Percentiles rank a stretch among this genome's conserved stretches.
Conservation (phyloP, 2,888 invertebrate genomes). For the Conchocele bisecta region DNA sequence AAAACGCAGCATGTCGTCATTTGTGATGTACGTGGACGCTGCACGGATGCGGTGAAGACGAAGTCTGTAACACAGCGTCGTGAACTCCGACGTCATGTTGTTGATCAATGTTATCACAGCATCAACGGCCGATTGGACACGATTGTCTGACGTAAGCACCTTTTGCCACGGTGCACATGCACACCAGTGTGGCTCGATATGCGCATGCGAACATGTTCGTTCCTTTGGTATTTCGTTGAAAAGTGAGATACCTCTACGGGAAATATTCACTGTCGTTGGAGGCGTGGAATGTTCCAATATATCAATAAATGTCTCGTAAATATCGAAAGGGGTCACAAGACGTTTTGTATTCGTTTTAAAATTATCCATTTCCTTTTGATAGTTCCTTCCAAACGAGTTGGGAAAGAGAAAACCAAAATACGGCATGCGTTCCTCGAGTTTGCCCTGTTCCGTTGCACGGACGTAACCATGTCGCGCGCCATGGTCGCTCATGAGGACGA, state of each 20-base stretch:
- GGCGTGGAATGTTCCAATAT: constrained; percentile 86
- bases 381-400: constrained; percentile 86
- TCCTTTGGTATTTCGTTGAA: constrained; percentile 85
- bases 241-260: constrained; percentile 80
- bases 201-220: constrained; percentile 93
- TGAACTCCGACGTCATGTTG: constrained; percentile 86
- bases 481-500: constrained; percentile 96
- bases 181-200: constrained; percentile 98
- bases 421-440: constrained; percentile 94
- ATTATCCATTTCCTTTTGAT: constrained; percentile 86
- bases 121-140: constrained; percentile 85
- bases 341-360: constrained; percentile 86
- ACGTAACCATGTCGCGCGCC: constrained; percentile 91
- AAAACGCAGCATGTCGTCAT: constrained; percentile 88
- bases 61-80: constrained; percentile 72
- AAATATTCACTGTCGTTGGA: too few relatives aligned
- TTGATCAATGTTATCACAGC: constrained; percentile 83
- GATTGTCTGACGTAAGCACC: constrained; percentile 84
- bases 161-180: constrained; percentile 93
- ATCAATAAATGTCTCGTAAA: constrained; percentile 90
- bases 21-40: constrained; percentile 89
- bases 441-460: constrained; percentile 93
- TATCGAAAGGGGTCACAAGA: constrained; percentile 94
- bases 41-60: constrained; percentile 87
- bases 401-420: constrained; percentile 92